phyloP scores from a whole-genome alignment of 2,113 vertebrate genomes.

The Prolemur simus region DNA sequence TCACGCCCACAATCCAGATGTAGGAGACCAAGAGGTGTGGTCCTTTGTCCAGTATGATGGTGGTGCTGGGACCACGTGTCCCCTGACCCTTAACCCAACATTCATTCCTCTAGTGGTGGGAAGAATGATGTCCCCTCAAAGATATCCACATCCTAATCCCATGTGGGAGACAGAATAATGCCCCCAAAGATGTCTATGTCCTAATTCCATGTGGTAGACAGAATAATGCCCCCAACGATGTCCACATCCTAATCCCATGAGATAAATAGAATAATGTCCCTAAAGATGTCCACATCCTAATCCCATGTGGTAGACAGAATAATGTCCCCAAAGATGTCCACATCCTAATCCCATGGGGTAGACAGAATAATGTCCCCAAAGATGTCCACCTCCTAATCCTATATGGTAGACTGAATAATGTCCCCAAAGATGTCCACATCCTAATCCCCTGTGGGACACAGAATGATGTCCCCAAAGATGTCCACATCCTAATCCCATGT shows the following conservation, averaged over 20 bases:
- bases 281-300: background rate
- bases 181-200: background rate
- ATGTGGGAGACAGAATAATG: background rate
- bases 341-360: background rate
- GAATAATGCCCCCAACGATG: no score
- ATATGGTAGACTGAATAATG: no score
- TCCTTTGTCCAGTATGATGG: background rate
- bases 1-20: no score
- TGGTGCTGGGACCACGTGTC: background rate
- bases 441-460: no score
- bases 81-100: background rate
- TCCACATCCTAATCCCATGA: background rate
- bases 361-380: background rate
- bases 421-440: no score
- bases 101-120: fast-evolving
- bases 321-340: background rate
- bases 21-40: background rate
- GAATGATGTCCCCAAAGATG: no score
- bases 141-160: no score
- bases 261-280: background rate
- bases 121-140: background rate
- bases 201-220: background rate
- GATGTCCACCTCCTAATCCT: background rate
- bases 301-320: background rate
- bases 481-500: no score